Base-by-base conservation (phyloP, 2,797 vertebrate genomes). In the Notamacropus eugenii region DNA sequence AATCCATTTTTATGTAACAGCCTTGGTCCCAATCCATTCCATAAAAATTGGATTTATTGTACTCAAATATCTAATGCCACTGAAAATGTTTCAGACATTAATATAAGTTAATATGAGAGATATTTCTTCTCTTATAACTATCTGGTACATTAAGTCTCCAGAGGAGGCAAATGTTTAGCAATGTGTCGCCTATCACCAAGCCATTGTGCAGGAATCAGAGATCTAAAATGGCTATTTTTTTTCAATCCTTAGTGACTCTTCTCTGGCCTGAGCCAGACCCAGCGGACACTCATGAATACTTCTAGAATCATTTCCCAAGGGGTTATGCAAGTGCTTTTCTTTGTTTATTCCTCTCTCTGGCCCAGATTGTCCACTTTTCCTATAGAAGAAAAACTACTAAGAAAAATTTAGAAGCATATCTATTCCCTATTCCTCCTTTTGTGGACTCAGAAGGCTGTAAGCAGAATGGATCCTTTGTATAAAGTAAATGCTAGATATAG, bases 161-260 rank as follows among this genome's bases (percentile, higher is more conserved):
- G 92, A 96, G 96, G 97, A 91, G 92, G 93, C 50, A 96, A 96
- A 96, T 97, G 95, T 97, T 97, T 97, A 96, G n/a, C 93, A 96
- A 96, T 90, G 93, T 91, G 82, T 97, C 94, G 95, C 93, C 97
- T 97, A 96, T 95, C 96, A 52, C 92, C 92, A n/a, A 93, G 93
- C 54, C 59, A 92, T 93, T 93, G 12, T 55, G 90, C 67, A 96
- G 67, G 67, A 97, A 56, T 97, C 82, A 95, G 74, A 91, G 93
- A 55, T 96, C 22, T 46, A 92, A 97, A 96, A 95, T 97, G 96
- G 95, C 95, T 87, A 27, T 27, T 50, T 27, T 50, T 94, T 14
- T 59, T 87, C 93, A 94, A 95, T 96, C 96, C 96, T 50, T 62
- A 90, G 34, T 82, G 92, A 16, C 92, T 95, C 97, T 91, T 96